Conservation (phyloP, 23 tunicate species). For the Clavelina lepadiformis region DNA sequence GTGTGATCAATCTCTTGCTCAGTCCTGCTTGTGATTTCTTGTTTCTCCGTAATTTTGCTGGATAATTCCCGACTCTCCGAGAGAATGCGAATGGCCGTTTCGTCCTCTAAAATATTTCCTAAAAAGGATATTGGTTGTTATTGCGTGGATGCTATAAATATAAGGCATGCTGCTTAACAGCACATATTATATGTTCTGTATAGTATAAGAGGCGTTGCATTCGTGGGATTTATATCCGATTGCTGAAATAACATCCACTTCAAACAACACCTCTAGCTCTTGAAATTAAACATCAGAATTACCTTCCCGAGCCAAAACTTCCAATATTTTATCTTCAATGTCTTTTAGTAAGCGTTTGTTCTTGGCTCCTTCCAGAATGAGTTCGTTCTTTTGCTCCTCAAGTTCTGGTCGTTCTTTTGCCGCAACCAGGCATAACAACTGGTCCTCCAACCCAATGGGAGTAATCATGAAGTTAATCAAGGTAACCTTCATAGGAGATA, state of each 20-base stretch:
- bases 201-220: too few species aligned
- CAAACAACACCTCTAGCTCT: too few species aligned
- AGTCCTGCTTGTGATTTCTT: conserved; percentile 74
- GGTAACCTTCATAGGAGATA: conserved; percentile 72
- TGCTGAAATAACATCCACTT: too few species aligned
- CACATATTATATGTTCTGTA: too few species aligned
- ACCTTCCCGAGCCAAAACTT: conserved; percentile 68
- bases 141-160: not conserved
- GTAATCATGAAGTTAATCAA: conserved; percentile 90
- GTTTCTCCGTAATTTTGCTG: conserved; percentile 62
- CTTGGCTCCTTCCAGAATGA: conserved; percentile 80
- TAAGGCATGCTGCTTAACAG: not conserved
- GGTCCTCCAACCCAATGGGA: conserved; percentile 76
- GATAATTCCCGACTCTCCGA: conserved; percentile 68
- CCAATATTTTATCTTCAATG: conserved; percentile 79
- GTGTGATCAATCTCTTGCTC: conserved; percentile 72
- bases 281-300: too few species aligned
- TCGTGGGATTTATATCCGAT: too few species aligned
- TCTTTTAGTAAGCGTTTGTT: conserved; percentile 76
- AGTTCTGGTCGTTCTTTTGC: conserved; percentile 87
- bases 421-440: conserved; percentile 75
- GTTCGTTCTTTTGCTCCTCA: conserved; percentile 64
- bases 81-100: conserved; percentile 67
- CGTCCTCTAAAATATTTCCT: conserved; percentile 88
- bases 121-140: not conserved